Base-by-base conservation (phyloP, 2,113 vertebrate species). In the Lycocorax pyrrhopterus region DNA sequence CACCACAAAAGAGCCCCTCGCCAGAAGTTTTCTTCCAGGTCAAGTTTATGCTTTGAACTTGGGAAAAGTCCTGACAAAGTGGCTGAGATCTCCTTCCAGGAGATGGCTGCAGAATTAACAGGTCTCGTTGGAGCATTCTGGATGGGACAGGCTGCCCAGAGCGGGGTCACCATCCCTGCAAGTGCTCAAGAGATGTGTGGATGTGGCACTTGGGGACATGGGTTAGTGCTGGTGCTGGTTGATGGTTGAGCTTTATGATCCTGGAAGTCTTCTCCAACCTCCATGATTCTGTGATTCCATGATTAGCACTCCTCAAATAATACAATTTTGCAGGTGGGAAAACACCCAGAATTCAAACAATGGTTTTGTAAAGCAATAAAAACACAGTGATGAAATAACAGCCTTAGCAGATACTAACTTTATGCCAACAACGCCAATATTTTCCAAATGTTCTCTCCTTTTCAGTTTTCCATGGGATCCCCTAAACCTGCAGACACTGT, bases 1-100 rank as follows among this genome's bases (percentile, higher is more conserved):
- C 44, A 51, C 6, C 33, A 33, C 17, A 32, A 52, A 21, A 58
- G 2, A 1, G 1, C 4, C 9, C 17, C 37, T 60, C 1, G 1
- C 14, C 5, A 13, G 13, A 9, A 13, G 41, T 19, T n/a, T 66
- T 51, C 26, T 26, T 15, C 32, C 51, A 23, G 51, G 22, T 27
- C 13, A 49, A 19, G n/a, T n/a, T 87, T 25, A 20, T 16, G 47
- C 18, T 37, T 15, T 58, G n/a, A 81, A 11, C 8, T 78, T 51
- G 14, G 35, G 21, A 2, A 2, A 46, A 37, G 44, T 35, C n/a
- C 33, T 58, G 33, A 20, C 32, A 9, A 67, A 41, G 11, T 3
- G 84, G 53, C 49, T 20, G 66, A 47, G 46, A 22, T 71, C 16
- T 46, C 53, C 30, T 35, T 12, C 23, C 89, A 77, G 67, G 35